Evolutionary conservation across 2,113 vertebrate genomes (phyloP).

Genomic region (Phoxinus phoxinus): DNA sequence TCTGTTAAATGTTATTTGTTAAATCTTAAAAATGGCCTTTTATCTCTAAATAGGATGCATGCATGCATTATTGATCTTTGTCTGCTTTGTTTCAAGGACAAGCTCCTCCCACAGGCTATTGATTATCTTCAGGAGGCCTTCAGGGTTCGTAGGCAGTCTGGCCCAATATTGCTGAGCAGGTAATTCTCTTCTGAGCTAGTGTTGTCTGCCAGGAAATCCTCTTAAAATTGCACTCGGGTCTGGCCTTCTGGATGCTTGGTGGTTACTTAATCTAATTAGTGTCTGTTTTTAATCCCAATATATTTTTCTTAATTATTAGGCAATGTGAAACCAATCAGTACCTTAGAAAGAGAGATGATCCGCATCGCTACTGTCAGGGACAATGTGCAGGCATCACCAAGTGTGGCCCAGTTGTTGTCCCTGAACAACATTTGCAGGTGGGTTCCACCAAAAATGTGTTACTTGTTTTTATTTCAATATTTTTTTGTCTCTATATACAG

Average conservation of each 20-base stretch:
- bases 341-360: constrained; percentile 89
- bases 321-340: constrained; percentile 94
- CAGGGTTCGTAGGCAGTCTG: constrained; percentile 83
- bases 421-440: constrained; percentile 95
- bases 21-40: not conserved
- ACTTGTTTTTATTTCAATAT: not conserved
- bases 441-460: not conserved
- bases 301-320: constrained; percentile 70
- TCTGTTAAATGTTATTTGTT: not conserved
- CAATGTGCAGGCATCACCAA: constrained; percentile 86
- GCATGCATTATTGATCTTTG: constrained; percentile 13
- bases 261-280: not conserved
- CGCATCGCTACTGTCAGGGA: constrained; percentile 91
- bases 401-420: constrained; percentile 92
- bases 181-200: constrained; percentile 59
- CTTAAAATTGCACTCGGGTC: not conserved
- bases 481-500: not conserved
- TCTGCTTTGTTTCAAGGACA: constrained; percentile 76
- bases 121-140: constrained; percentile 91
- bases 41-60: not conserved
- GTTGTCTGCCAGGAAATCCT: constrained; percentile 20
- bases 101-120: constrained; percentile 94
- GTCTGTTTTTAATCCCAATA: constrained; percentile 10
- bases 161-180: constrained; percentile 91
- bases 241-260: not conserved